Conservation (phyloP, 2,113 vertebrate genomes). For the Callipepla squamata region DNA sequence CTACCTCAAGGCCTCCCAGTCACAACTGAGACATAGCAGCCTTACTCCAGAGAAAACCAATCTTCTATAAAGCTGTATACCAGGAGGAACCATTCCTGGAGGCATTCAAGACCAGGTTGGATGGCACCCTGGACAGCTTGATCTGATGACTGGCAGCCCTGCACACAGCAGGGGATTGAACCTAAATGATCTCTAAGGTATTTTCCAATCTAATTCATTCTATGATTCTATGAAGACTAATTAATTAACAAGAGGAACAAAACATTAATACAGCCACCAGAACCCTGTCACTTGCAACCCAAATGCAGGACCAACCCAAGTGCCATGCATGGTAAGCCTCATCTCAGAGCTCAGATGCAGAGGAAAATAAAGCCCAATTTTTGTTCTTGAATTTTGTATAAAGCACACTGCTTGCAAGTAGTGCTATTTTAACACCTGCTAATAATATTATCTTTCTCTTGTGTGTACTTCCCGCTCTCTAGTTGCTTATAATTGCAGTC, state of each 20-base stretch:
- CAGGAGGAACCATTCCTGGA: no score
- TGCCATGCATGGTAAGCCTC: neutral
- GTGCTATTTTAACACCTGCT: slow-evolving; percentile 24
- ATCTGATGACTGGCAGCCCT: no score
- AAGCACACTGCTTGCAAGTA: neutral
- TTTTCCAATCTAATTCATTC: no score
- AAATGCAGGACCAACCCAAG: neutral
- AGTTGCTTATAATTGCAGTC: slow-evolving; percentile 38
- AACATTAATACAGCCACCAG: accelerated
- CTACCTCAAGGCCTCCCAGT: neutral
- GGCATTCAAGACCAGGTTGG: no score
- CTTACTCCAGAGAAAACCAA: neutral
- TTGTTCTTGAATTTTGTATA: neutral
- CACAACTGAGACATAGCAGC: neutral
- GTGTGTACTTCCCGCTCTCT: neutral
- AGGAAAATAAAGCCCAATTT: neutral
- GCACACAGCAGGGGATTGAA: no score
- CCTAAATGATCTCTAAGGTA: no score
- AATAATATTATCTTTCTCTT: slow-evolving; percentile 7
- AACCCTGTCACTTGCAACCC: neutral
- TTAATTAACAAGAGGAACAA: neutral
- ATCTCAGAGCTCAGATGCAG: neutral
- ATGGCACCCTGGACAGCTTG: no score
- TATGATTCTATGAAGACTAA: neutral
- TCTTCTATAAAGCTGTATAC: neutral